phyloP scores from a whole-genome alignment of 1,140 invertebrate genomes.

The Trachelipus rathkii region DNA sequence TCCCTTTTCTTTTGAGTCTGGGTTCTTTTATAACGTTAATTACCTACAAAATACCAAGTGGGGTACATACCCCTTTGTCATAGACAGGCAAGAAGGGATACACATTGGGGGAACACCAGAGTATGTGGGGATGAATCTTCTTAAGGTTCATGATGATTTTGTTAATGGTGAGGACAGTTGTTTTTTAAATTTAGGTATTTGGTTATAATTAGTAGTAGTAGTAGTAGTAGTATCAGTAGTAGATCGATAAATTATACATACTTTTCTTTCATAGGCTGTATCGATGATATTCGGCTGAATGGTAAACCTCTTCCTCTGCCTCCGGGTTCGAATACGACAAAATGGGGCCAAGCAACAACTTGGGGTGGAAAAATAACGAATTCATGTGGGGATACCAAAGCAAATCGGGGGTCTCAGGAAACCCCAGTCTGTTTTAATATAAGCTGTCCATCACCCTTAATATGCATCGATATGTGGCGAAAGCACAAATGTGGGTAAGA shows the following conservation, averaged over 20 bases:
- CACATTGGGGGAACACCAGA: constrained; percentile 19
- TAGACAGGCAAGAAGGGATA: constrained; percentile 27
- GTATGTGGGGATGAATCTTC: constrained; percentile 15
- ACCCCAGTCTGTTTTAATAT: not conserved
- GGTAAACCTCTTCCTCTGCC: constrained; percentile 17
- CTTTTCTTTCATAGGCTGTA: not conserved
- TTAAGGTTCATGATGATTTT: constrained; percentile 16
- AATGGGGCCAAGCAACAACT: constrained; percentile 20
- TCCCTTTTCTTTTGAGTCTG: not conserved
- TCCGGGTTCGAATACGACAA: constrained; percentile 14
- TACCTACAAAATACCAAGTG: not conserved
- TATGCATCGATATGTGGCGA: not conserved
- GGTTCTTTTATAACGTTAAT: not conserved
- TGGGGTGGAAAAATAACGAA: not conserved
- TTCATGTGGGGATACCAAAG: not conserved
- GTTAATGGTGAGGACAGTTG: constrained; percentile 16
- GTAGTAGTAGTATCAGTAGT: not conserved
- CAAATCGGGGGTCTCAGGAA: not conserved
- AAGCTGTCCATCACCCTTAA: not conserved
- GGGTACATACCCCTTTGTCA: not conserved
- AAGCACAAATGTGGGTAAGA: not conserved
- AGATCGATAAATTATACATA: no score
- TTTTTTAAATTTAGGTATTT: not conserved
- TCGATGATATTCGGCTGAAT: constrained; percentile 20
- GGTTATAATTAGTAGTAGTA: not conserved